phyloP scores from a whole-genome alignment of 2,888 invertebrate species.

The Lamellibrachia columna region DNA sequence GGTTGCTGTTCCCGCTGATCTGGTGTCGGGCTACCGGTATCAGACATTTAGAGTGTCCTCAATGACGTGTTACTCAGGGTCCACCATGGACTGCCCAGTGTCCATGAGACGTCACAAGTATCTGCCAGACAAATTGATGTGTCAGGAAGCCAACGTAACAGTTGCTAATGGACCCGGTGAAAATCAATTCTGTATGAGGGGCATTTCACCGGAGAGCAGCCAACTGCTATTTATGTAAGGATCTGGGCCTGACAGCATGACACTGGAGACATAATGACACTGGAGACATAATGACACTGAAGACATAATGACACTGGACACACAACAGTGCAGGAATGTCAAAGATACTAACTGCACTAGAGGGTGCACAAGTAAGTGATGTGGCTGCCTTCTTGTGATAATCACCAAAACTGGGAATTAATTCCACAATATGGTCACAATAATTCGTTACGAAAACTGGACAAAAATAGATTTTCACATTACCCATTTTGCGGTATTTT shows the following conservation, averaged over 20 bases:
- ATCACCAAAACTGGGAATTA: background rate
- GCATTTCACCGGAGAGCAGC: background rate
- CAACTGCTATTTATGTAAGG: background rate
- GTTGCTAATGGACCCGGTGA: slow-evolving; percentile 6
- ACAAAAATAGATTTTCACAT: background rate
- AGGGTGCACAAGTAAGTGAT: background rate
- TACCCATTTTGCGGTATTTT: background rate
- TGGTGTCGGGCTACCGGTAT: background rate
- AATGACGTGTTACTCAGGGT: background rate
- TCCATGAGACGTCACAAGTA: background rate
- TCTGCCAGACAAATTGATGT: background rate
- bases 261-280: background rate
- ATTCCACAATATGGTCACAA: background rate
- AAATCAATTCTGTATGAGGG: slow-evolving; percentile 2
- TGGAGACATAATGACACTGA: background rate
- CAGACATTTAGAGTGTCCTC: slow-evolving; percentile 4
- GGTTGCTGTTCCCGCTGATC: background rate
- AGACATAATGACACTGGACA: background rate
- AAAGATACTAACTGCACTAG: background rate
- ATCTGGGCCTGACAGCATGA: background rate
- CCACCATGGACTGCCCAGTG: background rate
- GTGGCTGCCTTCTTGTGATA: background rate
- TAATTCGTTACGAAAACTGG: background rate
- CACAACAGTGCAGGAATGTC: background rate
- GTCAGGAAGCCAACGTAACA: slow-evolving; percentile 16